Evolutionary conservation across 1,140 invertebrate genomes (phyloP), one percentile per base, ranked within the genome.

Genomic region (Bombus confusus): DNA sequence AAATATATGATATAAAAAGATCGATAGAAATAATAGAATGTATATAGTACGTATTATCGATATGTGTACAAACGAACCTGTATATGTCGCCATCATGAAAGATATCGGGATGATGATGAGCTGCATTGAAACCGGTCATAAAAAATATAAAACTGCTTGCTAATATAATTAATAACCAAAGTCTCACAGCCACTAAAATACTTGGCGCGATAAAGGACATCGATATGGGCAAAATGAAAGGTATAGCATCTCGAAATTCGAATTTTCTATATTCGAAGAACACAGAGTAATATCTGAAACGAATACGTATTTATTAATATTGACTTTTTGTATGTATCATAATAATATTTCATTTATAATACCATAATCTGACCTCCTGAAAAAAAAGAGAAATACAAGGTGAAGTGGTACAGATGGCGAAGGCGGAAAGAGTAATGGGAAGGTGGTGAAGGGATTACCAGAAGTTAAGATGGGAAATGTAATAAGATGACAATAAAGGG

Each of bases 91-190:
- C 98, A 91, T 98, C 98, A 89, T 98, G 98, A 92, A 98, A 98
- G 78, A 98, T 97, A 52, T 97, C 96, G 0, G 97, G 97, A 95
- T 98, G 97, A 94, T 98, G 98, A 96, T 98, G 98, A 59, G 96
- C 97, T 9, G 97, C 98, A 92, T 97, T 97, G 1, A 98, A 86
- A 8, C 97, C 98, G 68, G 98, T 96, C 2, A 96, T 87, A 22
- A 91, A 94, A 91, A 98, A 98, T 4, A 96, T 85, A 34, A 97
- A 96, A 91, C 97, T 97, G 0, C 92, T 95, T 0, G 96, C 91
- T 9, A 96, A 82, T 22, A 96, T 91, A 41, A 98, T 96, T 74
- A 95, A 93, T 0, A 96, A 34, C 97, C 97, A 98, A 78, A 95
- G 91, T 88, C 95, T 88, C 66, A 96, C 3, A 90, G 91, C 92